Evolutionary conservation across 2,113 vertebrate genomes (phyloP), one percentile per base, ranked within the genome.

Genomic region (Lathamus discolor): DNA sequence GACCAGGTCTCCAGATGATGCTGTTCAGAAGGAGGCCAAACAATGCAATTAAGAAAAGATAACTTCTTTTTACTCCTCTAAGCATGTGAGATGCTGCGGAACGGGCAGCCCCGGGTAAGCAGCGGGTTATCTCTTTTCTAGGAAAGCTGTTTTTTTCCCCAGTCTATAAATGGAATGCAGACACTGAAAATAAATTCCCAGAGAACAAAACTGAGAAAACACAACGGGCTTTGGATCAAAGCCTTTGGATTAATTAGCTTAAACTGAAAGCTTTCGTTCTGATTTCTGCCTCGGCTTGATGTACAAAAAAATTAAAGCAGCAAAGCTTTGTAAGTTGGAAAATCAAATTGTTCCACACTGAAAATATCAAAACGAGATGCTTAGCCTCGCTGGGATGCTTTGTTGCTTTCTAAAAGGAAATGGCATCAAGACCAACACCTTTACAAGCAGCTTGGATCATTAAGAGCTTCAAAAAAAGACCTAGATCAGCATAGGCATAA

Each of bases 191-290:
- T 91, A 89, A 96, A 93, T 93, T 95, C 91, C 69, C n/a, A 1
- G 88, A 44, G 92, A 96, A 89, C 83, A 89, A 94, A 91, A 78
- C 94, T 91, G 95, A 92, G 95, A 75, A 93, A 95, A 93, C 86
- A 92, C 90, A 92, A 93, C 4, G 15, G 77, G 81, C 91, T 95
- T 86, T 75, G 77, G 91, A 93, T 96, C 94, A 95, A 96, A 97
- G 94, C 17, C 55, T 75, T 93, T 78, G 91, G 93, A 95, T 95
- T 97, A 93, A 97, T 96, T 97, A 95, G 95, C 95, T 96, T 84
- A 89, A 92, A 95, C 86, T 52, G 94, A 86, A 92, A 91, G 89
- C 95, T 92, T 95, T 95, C 91, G 61, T 95, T 95, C 81, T 84
- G 77, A 89, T 95, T 95, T 86, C 86, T 93, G 78, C 89, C 69